These are phyloP conservation scores for Orius laevigatus DNA, from an alignment of 1,140 invertebrate genomes.

Conservation along the genomic window DNA sequence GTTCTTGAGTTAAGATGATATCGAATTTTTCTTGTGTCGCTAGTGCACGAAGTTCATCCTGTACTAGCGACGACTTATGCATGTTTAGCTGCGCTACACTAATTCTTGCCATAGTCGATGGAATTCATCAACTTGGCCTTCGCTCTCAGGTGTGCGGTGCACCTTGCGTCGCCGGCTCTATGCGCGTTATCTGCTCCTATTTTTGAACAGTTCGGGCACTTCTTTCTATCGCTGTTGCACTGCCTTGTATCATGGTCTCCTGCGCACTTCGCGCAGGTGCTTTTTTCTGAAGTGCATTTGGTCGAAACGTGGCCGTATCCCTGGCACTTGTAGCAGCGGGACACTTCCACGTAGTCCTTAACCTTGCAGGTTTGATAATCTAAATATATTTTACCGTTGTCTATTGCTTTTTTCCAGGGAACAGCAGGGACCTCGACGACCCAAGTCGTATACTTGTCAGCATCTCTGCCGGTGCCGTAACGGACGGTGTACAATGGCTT, in stretches of 20 bases:
- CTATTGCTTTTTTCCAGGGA: neutral
- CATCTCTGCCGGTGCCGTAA: neutral
- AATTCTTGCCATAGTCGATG: neutral
- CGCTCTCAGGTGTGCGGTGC: neutral
- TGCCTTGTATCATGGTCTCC: neutral
- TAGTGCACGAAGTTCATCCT: too few relatives aligned
- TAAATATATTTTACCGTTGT: neutral
- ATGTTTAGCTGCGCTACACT: too few relatives aligned
- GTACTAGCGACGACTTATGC: too few relatives aligned
- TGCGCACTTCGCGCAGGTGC: conserved; percentile 5
- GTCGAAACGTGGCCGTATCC: conserved; percentile 11
- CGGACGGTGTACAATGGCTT: neutral
- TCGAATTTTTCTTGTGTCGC: too few relatives aligned
- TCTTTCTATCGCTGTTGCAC: neutral
- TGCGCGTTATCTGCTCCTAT: neutral
- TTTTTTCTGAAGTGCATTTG: neutral
- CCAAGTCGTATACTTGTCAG: neutral
- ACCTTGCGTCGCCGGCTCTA: neutral
- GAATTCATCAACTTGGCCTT: neutral
- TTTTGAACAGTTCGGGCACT: neutral
- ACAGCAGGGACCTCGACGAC: neutral
- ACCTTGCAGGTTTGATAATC: conserved; percentile 1
- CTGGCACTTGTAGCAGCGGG: conserved; percentile 13
- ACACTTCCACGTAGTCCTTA: conserved; percentile 7
- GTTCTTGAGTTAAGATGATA: too few relatives aligned